phyloP scores from a whole-genome alignment of 2,888 invertebrate genomes.

The Eupithecia vulgata region DNA sequence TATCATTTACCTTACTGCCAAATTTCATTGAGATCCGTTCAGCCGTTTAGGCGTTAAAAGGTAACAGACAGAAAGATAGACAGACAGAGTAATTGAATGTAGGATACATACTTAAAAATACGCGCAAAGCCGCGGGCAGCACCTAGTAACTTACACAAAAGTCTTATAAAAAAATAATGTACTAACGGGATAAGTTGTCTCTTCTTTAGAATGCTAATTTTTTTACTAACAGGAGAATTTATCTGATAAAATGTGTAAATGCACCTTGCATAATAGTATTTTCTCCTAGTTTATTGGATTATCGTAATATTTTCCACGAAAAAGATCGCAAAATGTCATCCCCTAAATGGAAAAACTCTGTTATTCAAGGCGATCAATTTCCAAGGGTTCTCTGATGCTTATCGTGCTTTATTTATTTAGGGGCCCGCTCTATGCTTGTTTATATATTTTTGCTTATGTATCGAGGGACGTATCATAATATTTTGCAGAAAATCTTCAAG shows the following conservation, averaged over 20 bases:
- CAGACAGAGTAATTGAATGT: too few species aligned
- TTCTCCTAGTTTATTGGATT: neutral
- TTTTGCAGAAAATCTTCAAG: conserved; percentile 35
- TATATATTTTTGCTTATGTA: conserved; percentile 32
- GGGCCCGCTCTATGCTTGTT: conserved; percentile 38
- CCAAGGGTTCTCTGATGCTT: conserved; percentile 42
- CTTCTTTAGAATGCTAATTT: neutral
- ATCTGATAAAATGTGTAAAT: neutral
- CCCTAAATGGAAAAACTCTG: conserved; percentile 26
- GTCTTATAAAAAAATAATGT: neutral
- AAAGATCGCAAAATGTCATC: conserved; percentile 19
- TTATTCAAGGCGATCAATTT: conserved; percentile 41
- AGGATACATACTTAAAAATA: too few species aligned
- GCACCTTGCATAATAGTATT: neutral
- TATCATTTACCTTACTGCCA: too few species aligned
- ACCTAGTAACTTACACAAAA: too few species aligned
- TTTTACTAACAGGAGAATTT: neutral
- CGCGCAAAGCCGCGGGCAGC: too few species aligned
- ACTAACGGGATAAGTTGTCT: neutral
- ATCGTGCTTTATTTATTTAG: conserved; percentile 46
- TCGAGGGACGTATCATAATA: conserved; percentile 37
- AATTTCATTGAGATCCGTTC: too few species aligned
- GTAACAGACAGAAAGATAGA: too few species aligned
- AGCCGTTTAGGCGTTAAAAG: too few species aligned
- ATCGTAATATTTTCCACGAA: conserved; percentile 15